phyloP scores from a whole-genome alignment of 2,797 vertebrate species.

The Notolepis coatsorum region DNA sequence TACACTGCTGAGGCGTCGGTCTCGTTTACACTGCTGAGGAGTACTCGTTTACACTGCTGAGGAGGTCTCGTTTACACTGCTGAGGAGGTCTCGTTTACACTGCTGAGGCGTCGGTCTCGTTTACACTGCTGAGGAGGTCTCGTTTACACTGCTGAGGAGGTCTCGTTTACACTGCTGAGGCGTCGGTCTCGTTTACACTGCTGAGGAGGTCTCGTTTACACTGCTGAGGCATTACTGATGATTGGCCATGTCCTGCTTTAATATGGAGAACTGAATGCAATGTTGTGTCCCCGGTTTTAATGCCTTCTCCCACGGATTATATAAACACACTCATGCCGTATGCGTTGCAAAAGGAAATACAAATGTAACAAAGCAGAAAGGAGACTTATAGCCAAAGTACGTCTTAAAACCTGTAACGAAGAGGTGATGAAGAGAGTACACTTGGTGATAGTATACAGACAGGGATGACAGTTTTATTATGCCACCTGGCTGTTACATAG shows the following conservation, averaged over 20 bases:
- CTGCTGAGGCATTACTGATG: no score
- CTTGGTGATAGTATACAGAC: constrained; percentile 44
- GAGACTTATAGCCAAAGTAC: constrained; percentile 30
- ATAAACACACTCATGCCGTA: constrained; percentile 43
- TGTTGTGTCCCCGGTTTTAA: constrained; percentile 48
- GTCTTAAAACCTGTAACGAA: constrained; percentile 46
- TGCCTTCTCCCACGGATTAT: constrained; percentile 43
- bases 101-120: no score
- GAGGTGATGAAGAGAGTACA: constrained; percentile 41
- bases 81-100: constrained; percentile 37
- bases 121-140: constrained; percentile 42
- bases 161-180: constrained; percentile 30
- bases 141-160: constrained; percentile 45
- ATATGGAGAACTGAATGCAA: constrained; percentile 39
- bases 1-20: no score
- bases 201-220: constrained; percentile 37
- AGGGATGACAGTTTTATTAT: constrained; percentile 14
- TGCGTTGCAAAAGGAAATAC: constrained; percentile 54
- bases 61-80: constrained; percentile 41
- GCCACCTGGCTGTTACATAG: no score
- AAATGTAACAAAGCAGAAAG: constrained; percentile 61
- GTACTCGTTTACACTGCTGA: constrained; percentile 39
- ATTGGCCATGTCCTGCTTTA: no score
- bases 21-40: constrained; percentile 48
- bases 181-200: no score